A percentile compares a stretch with the other conserved stretches of the same genome.
Conservation (phyloP, 2,888 invertebrate genomes). For the Vanessa cardui region DNA sequence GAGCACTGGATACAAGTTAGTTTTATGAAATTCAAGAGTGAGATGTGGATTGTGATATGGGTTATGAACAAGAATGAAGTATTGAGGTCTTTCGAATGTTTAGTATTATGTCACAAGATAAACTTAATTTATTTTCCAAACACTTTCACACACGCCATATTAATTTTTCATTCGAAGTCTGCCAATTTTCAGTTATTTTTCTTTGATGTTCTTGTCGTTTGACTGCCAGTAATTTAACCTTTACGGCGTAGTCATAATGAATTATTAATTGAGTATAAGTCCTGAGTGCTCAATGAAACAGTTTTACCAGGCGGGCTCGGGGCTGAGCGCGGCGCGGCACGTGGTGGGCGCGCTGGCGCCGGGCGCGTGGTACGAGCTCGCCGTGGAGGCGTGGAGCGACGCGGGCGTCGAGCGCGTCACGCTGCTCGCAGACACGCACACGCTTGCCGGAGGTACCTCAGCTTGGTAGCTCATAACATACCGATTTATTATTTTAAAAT, state of each 20-base stretch:
- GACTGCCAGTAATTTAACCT: too few species aligned
- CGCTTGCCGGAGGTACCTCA: slow-evolving; percentile 68
- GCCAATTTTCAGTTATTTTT: too few species aligned
- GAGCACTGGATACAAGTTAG: slow-evolving; percentile 76
- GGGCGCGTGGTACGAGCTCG: slow-evolving; percentile 84
- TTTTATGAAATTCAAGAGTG: not conserved
- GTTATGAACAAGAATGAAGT: too few species aligned
- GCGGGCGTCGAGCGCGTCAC: slow-evolving; percentile 83
- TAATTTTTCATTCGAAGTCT: too few species aligned
- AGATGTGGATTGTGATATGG: too few species aligned
- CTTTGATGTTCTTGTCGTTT: too few species aligned
- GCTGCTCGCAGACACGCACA: slow-evolving; percentile 83
- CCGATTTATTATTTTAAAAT: too few species aligned
- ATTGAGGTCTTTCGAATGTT: too few species aligned
- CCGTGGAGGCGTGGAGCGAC: slow-evolving; percentile 83
- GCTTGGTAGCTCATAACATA: too few species aligned
- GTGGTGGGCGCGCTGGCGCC: slow-evolving; percentile 80
- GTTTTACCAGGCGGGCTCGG: slow-evolving; percentile 63
- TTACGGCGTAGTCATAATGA: not conserved
- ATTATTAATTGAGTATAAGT: not conserved
- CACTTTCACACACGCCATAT: too few species aligned
- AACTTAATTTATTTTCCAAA: too few species aligned
- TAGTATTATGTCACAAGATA: too few species aligned
- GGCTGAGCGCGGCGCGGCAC: slow-evolving; percentile 68
- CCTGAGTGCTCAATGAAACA: not conserved